Conservation (phyloP, 2,888 invertebrate species). For the Trissolcus brochymenae region DNA sequence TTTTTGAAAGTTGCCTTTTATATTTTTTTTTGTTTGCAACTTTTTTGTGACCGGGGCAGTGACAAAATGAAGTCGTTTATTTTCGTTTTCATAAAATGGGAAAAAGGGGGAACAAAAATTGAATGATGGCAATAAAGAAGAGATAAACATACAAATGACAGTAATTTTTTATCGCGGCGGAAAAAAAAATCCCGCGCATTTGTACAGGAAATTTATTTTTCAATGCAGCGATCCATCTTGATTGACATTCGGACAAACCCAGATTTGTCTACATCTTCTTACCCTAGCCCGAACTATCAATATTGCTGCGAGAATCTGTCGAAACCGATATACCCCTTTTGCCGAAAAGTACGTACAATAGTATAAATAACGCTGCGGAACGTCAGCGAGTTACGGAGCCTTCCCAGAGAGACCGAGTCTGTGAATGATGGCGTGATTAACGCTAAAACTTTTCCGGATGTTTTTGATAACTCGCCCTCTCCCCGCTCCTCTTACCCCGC, state of each 20-base stretch:
- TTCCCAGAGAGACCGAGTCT: slow-evolving; percentile 6
- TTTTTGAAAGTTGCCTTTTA: not conserved
- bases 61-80: too few species aligned
- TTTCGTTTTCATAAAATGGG: too few species aligned
- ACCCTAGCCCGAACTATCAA: not conserved
- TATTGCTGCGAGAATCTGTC: slow-evolving; percentile 1
- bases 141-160: too few species aligned
- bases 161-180: not conserved
- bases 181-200: not conserved
- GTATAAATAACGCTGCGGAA: slow-evolving; percentile 26
- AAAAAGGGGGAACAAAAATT: too few species aligned
- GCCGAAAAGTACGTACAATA: slow-evolving; percentile 12
- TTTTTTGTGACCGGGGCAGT: too few species aligned
- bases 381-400: slow-evolving; percentile 12
- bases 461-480: not conserved
- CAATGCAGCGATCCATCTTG: slow-evolving; percentile 2
- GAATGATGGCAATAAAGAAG: too few species aligned
- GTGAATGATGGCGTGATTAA: slow-evolving; percentile 33
- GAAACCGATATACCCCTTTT: slow-evolving; percentile 9
- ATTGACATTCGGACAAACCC: slow-evolving; percentile 4
- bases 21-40: not conserved
- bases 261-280: slow-evolving; percentile 18
- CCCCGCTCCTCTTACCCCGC: not conserved
- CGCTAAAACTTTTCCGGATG: slow-evolving; percentile 22
- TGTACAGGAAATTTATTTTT: too few species aligned